phyloP scores from a whole-genome alignment of 2,797 vertebrate species.

The Limosa lapponica region DNA sequence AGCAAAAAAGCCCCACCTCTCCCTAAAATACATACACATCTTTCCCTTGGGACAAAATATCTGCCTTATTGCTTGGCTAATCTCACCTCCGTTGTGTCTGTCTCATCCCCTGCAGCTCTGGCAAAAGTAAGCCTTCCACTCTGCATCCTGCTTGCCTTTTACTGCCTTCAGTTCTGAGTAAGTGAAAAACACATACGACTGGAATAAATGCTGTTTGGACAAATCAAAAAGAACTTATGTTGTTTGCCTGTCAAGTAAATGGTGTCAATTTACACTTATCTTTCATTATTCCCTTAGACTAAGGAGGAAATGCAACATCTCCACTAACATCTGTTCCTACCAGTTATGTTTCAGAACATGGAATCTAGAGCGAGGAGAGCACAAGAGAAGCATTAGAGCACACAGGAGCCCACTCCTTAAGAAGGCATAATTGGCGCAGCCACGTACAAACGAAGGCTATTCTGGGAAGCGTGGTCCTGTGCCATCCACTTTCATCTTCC shows the following conservation, averaged over 20 bases:
- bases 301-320: not conserved
- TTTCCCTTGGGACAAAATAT: not conserved
- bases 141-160: not conserved
- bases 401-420: not conserved
- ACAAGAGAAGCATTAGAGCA: not conserved
- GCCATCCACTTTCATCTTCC: not conserved
- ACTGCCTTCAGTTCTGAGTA: not conserved
- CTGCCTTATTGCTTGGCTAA: not conserved
- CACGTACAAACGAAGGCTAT: accelerated
- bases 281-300: not conserved
- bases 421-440: not conserved
- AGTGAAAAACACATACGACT: accelerated
- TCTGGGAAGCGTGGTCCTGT: accelerated
- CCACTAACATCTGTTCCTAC: not conserved
- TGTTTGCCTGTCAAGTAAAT: not conserved
- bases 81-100: not conserved
- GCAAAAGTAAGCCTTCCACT: not conserved
- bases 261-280: not conserved
- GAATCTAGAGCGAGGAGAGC: not conserved
- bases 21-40: not conserved
- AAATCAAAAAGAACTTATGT: not conserved
- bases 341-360: not conserved
- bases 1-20: not conserved
- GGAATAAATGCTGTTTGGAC: not conserved
- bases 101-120: not conserved